Conservation (phyloP, 2,113 vertebrate species). For the Alligator sinensis region DNA sequence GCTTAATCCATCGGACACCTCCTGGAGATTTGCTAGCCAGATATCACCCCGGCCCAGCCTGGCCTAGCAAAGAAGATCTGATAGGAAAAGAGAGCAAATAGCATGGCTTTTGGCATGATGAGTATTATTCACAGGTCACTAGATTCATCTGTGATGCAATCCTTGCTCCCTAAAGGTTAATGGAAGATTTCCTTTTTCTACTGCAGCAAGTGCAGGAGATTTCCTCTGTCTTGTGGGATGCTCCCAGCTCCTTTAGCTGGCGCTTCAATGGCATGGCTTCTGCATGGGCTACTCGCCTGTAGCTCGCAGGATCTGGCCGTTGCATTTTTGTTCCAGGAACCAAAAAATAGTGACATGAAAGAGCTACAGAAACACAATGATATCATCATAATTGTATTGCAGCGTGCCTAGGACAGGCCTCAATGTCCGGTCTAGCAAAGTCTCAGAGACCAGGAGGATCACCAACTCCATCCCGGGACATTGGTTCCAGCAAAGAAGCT, state of each 20-base stretch:
- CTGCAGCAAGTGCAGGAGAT: neutral
- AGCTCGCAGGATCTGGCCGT: no score
- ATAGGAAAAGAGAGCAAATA: neutral
- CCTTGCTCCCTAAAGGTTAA: neutral
- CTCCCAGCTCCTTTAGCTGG: neutral
- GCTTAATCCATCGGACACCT: no score
- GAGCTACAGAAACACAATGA: neutral
- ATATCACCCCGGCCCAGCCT: neutral
- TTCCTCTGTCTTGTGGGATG: neutral
- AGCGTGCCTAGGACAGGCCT: no score
- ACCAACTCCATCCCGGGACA: no score
- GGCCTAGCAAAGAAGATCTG: neutral
- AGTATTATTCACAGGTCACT: neutral
- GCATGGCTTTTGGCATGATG: neutral
- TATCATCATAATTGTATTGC: no score
- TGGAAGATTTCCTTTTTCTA: neutral
- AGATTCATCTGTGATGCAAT: neutral
- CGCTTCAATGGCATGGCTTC: neutral
- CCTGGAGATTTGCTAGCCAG: neutral
- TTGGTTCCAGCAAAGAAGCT: no score
- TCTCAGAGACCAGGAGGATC: no score
- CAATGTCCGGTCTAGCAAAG: no score
- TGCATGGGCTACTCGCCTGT: neutral
- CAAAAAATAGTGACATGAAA: neutral
- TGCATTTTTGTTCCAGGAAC: neutral